phyloP scores from a whole-genome alignment of 2,113 vertebrate species.

The Pandion haliaetus region DNA sequence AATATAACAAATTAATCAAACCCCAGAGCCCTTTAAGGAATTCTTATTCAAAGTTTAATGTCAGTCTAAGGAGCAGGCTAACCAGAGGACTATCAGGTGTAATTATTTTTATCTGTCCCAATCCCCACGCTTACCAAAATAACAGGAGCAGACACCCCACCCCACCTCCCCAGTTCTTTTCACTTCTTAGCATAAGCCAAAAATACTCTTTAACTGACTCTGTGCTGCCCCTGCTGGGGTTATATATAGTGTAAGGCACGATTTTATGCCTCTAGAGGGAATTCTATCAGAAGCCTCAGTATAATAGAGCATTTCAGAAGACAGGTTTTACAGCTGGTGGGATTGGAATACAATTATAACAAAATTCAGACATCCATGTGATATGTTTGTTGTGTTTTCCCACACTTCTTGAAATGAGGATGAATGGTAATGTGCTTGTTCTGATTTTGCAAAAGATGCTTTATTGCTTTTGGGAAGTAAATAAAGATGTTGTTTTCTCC shows the following conservation, averaged over 20 bases:
- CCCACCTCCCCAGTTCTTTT: neutral
- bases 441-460: neutral
- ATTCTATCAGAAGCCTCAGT: neutral
- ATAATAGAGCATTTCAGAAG: neutral
- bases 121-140: neutral
- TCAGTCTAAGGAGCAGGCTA: neutral
- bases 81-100: neutral
- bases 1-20: neutral
- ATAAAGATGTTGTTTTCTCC: neutral
- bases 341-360: rapidly evolving
- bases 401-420: neutral
- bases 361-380: neutral
- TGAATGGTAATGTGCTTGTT: rapidly evolving
- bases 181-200: neutral
- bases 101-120: neutral
- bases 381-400: neutral
- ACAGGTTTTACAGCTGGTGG: neutral
- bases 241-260: rapidly evolving
- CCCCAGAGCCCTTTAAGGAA: neutral
- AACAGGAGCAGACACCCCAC: neutral
- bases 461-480: neutral
- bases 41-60: neutral
- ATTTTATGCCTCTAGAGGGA: neutral
- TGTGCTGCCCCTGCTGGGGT: neutral
- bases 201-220: neutral